Evolutionary conservation across 1,140 invertebrate species (phyloP).

Genomic region (Coenobita brevimanus): DNA sequence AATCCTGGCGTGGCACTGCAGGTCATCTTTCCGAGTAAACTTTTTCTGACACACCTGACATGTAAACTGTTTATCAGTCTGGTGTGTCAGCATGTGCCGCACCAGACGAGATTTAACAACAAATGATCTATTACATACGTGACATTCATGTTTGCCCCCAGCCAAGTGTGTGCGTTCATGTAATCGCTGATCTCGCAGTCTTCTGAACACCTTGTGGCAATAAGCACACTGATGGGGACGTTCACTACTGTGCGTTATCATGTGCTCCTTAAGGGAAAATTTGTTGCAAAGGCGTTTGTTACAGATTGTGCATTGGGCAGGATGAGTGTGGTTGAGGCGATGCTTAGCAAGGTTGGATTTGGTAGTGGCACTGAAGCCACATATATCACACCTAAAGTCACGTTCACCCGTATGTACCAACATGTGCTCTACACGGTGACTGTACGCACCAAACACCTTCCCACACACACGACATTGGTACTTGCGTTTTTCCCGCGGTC

Average conservation of each 20-base stretch:
- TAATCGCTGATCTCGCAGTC: slow-evolving; percentile 1
- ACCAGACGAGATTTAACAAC: slow-evolving; percentile 27
- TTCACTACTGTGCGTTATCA: slow-evolving; percentile 24
- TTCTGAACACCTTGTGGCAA: slow-evolving; percentile 31
- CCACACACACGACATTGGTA: slow-evolving; percentile 37
- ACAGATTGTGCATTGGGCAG: slow-evolving; percentile 21
- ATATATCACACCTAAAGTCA: slow-evolving; percentile 31
- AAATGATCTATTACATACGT: slow-evolving; percentile 35
- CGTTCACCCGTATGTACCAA: slow-evolving; percentile 41
- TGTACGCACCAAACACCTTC: slow-evolving; percentile 45
- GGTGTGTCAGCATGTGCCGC: slow-evolving; percentile 42
- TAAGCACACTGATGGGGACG: slow-evolving; percentile 23
- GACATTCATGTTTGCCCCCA: slow-evolving; percentile 13
- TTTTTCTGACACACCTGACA: slow-evolving; percentile 38
- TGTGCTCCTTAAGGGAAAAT: slow-evolving; percentile 51
- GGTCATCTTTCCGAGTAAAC: slow-evolving; percentile 47
- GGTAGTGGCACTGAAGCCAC: slow-evolving; percentile 31
- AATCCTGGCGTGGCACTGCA: slow-evolving; percentile 41
- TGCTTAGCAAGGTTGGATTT: slow-evolving; percentile 50
- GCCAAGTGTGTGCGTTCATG: slow-evolving; percentile 34
- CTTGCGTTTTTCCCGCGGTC: slow-evolving; percentile 12
- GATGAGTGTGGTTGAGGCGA: slow-evolving; percentile 30
- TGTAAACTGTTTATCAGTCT: slow-evolving; percentile 25
- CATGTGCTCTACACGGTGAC: slow-evolving; percentile 57
- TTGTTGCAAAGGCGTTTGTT: slow-evolving; percentile 42